Conservation (phyloP, 2,113 vertebrate species). For the Apus apus region DNA sequence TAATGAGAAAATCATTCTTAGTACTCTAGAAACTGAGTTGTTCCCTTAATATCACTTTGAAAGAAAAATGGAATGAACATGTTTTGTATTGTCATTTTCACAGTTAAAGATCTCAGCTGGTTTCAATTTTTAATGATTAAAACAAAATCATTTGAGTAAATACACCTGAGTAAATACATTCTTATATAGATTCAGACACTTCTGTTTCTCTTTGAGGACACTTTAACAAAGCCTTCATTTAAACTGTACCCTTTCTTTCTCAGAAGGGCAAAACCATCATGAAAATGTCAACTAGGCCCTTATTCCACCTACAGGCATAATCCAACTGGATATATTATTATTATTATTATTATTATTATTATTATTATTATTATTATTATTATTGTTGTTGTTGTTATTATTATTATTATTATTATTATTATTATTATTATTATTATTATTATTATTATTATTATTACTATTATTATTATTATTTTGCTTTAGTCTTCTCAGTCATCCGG, state of each 20-base stretch:
- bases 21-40: background rate
- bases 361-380: too few relatives aligned
- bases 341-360: too few relatives aligned
- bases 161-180: background rate
- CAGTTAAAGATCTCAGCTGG: background rate
- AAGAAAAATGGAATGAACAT: background rate
- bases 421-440: too few relatives aligned
- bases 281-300: background rate
- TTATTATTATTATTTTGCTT: too few relatives aligned
- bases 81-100: background rate
- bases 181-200: background rate
- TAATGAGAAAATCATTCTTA: background rate
- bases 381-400: too few relatives aligned
- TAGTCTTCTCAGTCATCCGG: background rate
- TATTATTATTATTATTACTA: too few relatives aligned
- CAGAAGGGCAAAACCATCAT: background rate
- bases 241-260: background rate
- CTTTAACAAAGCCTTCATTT: background rate
- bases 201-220: background rate
- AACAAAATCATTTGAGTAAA: background rate
- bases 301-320: background rate
- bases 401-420: too few relatives aligned
- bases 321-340: background rate
- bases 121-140: conserved; percentile 36
- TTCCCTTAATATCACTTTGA: background rate